These are phyloP conservation scores for Enteromius fasciolatus DNA, from an alignment of 2,797 vertebrate species.

Conservation along the genomic window DNA sequence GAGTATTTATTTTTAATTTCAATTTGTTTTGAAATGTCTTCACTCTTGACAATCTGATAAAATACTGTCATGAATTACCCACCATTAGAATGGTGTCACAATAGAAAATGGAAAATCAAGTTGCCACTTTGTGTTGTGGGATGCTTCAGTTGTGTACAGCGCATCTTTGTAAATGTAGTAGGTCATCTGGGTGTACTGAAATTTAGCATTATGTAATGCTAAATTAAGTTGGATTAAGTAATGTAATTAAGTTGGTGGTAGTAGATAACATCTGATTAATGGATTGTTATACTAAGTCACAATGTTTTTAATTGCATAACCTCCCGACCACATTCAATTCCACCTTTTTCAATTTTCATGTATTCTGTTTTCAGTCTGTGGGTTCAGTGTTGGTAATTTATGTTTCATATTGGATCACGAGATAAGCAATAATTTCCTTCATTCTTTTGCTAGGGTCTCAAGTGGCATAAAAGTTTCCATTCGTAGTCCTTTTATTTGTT, in stretches of 20 bases:
- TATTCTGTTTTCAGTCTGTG: background rate
- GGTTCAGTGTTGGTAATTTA: slow-evolving; percentile 4
- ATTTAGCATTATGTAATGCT: background rate
- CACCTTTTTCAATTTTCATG: too few species aligned
- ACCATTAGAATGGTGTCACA: background rate
- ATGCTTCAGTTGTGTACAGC: background rate
- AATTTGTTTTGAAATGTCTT: background rate
- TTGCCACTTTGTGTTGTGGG: background rate
- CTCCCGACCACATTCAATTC: background rate
- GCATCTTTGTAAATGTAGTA: background rate
- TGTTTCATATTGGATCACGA: background rate
- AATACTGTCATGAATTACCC: background rate
- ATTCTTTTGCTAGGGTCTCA: slow-evolving; percentile 17
- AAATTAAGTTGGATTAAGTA: background rate
- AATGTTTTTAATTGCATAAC: background rate
- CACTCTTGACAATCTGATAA: background rate
- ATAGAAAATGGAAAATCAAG: background rate
- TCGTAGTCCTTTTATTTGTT: slow-evolving; percentile 43
- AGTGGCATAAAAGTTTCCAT: slow-evolving; percentile 29
- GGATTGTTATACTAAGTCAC: background rate
- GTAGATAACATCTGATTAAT: background rate
- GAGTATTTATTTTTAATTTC: background rate
- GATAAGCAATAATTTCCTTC: background rate
- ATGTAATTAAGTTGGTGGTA: background rate
- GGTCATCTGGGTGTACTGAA: background rate